A percentile compares a stretch with the other conserved stretches of the same genome.
These are phyloP conservation scores for Synanthedon andrenaeformis DNA, from an alignment of 2,888 invertebrate species.

Conservation along the genomic window DNA sequence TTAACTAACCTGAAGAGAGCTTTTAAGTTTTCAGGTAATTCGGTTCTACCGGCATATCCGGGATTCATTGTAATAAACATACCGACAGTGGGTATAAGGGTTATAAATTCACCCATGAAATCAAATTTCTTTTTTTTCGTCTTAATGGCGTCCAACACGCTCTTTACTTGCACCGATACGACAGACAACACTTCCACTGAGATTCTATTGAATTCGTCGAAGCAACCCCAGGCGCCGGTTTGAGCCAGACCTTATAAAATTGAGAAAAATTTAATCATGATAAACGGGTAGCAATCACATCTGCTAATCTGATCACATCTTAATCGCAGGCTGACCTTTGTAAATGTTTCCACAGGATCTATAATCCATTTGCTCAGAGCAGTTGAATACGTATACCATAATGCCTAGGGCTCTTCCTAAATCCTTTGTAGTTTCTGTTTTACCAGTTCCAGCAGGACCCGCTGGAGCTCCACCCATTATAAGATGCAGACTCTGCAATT, in stretches of 20 bases:
- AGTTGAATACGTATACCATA: constrained; percentile 98
- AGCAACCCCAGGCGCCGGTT: constrained; percentile 97
- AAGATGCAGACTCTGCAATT: constrained; percentile 81
- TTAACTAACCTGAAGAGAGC: constrained; percentile 69
- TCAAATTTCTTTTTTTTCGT: constrained; percentile 82
- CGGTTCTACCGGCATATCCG: constrained; percentile 92
- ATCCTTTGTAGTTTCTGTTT: constrained; percentile 97
- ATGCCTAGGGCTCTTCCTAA: constrained; percentile 92
- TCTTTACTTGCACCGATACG: constrained; percentile 93
- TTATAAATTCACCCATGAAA: constrained; percentile 86
- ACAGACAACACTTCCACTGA: constrained; percentile 95
- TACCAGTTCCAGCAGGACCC: constrained; percentile 95
- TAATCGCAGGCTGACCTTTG: constrained; percentile 78
- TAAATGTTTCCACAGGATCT: constrained; percentile 95
- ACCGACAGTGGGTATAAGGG: constrained; percentile 81
- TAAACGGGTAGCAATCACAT: neutral
- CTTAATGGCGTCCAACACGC: constrained; percentile 88
- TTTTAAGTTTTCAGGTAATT: constrained; percentile 85
- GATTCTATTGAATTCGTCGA: constrained; percentile 96
- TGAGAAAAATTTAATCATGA: neutral
- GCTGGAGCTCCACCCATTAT: constrained; percentile 98
- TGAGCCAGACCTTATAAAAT: constrained; percentile 77
- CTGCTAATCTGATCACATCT: no score
- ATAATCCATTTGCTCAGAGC: constrained; percentile 97
- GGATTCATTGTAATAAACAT: constrained; percentile 98